Evolutionary conservation across 2,113 vertebrate genomes (phyloP), one percentile per base, ranked within the genome.

Genomic region (Aldabrachelys gigantea): DNA sequence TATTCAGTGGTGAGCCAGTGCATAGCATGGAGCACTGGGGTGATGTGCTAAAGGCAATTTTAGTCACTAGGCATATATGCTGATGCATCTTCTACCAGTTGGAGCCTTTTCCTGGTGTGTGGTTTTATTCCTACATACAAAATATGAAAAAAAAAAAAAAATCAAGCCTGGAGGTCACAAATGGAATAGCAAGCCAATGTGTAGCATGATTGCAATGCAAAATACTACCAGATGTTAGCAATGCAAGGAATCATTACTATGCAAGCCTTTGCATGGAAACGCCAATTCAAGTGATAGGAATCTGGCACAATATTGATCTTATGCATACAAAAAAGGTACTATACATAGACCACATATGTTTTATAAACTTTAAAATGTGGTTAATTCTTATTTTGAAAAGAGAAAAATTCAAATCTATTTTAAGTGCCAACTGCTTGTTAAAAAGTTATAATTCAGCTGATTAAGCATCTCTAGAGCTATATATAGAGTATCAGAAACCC

Each of bases 391-490:
- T 93, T 94, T 89, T 92, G 47, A 35, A 92, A 92, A 94, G 6
- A 59, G 85, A 76, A 38, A 94, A 92, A 38, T 83, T 89, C 84
- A 79, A 89, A 81, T 80, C 49, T 75, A 50, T 53, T 97, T 88
- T 82, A 90, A 87, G 80, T 78, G n/a, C 38, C 69, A 95, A 87
- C 85, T 14, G 10, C 82, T 75, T 92, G 57, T 22, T 11, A n/a
- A 86, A 65, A 96, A 90, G 57, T 81, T 92, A 83, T 87, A 90
- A 91, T 89, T 92, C 38, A 96, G 93, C 91, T 86, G 78, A 95
- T 88, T 89, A 89, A 92, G 91, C 92, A 95, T 62, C 57, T 69
- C 24, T 90, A 79, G 69, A 91, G 69, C 69, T 93, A 96, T 17
- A 82, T 47, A 93, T 91, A 90, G 85, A 94, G n/a, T 80, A 95